A percentile compares a stretch with the other conserved stretches of the same genome.
Conservation (phyloP, 2,113 vertebrate species). For the Hymenochirus boettgeri region DNA sequence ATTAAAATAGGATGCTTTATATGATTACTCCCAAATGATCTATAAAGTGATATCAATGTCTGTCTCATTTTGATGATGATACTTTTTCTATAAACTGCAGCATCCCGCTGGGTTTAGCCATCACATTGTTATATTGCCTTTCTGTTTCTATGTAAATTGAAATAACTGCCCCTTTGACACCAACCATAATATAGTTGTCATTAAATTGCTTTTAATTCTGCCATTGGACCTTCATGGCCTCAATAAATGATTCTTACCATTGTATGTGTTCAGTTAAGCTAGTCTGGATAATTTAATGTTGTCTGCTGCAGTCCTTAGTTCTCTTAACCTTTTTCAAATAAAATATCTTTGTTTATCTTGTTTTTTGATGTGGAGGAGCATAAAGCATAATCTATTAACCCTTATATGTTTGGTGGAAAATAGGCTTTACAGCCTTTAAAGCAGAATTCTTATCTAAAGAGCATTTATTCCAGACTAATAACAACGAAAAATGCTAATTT, state of each 20-base stretch:
- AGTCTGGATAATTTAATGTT: background rate
- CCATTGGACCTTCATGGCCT: background rate
- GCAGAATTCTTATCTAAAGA: too few relatives aligned
- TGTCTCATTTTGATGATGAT: constrained; percentile 3
- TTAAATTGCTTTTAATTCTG: background rate
- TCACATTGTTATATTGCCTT: background rate
- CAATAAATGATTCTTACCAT: background rate
- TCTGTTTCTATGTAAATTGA: constrained; percentile 12
- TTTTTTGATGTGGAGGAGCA: background rate
- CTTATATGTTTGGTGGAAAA: too few relatives aligned
- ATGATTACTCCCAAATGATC: constrained; percentile 9
- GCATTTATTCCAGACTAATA: too few relatives aligned
- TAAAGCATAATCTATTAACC: too few relatives aligned
- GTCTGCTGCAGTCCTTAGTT: background rate
- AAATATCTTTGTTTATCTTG: background rate
- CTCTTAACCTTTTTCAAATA: background rate
- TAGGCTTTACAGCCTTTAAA: too few relatives aligned
- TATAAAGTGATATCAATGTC: constrained; percentile 13
- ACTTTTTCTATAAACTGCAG: constrained; percentile 5
- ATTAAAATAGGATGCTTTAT: background rate
- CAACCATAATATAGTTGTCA: background rate
- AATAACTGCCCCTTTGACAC: background rate
- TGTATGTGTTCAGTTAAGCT: background rate
- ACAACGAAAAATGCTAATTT: too few relatives aligned
- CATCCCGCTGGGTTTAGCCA: background rate